Evolutionary conservation across 2,113 vertebrate species (phyloP).

Genomic region (Channa maculata): DNA sequence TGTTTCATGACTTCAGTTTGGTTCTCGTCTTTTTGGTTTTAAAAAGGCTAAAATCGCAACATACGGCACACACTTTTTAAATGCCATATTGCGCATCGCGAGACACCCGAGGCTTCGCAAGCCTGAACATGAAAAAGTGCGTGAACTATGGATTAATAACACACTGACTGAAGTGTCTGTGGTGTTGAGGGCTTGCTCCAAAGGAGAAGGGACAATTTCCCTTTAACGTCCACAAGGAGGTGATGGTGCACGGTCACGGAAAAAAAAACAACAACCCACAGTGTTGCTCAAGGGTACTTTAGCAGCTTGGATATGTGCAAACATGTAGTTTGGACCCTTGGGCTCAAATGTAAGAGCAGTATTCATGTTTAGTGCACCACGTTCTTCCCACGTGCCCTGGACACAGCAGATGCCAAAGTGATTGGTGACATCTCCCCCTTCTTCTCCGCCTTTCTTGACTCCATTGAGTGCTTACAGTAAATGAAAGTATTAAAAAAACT

Average conservation of each 20-base stretch:
- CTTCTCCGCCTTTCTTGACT: background rate
- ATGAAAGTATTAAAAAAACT: background rate
- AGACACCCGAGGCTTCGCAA: background rate
- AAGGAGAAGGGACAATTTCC: no score
- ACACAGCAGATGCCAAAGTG: background rate
- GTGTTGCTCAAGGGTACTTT: conserved; percentile 29
- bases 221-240: conserved; percentile 17
- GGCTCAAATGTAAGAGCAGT: background rate
- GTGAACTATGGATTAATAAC: background rate
- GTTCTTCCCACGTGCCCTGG: background rate
- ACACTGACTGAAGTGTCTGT: no score
- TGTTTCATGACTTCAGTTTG: background rate
- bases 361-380: background rate
- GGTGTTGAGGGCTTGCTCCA: no score
- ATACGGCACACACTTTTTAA: background rate
- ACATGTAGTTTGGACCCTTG: background rate
- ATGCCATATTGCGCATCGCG: background rate
- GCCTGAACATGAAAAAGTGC: background rate
- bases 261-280: background rate
- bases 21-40: background rate
- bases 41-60: background rate
- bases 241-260: background rate
- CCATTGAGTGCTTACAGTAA: background rate
- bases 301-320: conserved; percentile 6
- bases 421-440: background rate